Evolutionary conservation across 2,888 invertebrate genomes (phyloP), one percentile per base, ranked within the genome.

Genomic region (Aethes cnicana): DNA sequence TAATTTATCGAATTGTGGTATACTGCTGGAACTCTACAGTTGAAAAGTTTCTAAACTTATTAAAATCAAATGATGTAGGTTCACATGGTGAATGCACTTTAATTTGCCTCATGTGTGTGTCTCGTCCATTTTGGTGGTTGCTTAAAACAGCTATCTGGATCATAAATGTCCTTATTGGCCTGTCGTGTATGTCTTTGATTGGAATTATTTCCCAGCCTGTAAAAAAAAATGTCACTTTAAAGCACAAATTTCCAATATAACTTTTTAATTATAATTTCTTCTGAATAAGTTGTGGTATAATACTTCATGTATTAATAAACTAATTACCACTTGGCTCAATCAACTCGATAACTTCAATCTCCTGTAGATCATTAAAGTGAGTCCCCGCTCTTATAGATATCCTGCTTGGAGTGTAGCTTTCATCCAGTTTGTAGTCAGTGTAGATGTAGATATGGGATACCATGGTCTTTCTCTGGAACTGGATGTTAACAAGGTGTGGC

Each of bases 81-180:
- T 94, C 93, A 66, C 90, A 90, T 0, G 98, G 98, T 39, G 98
- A 97, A 76, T 98, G 97, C 47, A 99, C 95, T 84, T 98, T 97
- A 54, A 99, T 98, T 82, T 98, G 98, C 46, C 99, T 91, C 93
- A 99, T 96, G 73, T 99, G 99, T 1, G 99, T 99, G 74, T 99
- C 99, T 56, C 99, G 89, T 2, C 99, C 99, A 86, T 99, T 99
- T 80, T 99, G 99, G 83, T 99, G 99, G 84, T 99, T 99, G 64
- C 97, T 97, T 35, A 98, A 93, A 1, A 98, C 97, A 11, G 98
- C 98, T 63, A 98, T 95, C 84, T 98, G 98, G 46, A 98, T 94
- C 95, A 98, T 98, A 74, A 97, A 99, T 9, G 98, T 97, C 64
- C 98, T 92, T 37, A 98, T 95, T 1, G 97, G 96, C 62, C 95